These are phyloP conservation scores for Eupristina koningsbergeri DNA, from an alignment of 1,140 invertebrate genomes.

Conservation along the genomic window DNA sequence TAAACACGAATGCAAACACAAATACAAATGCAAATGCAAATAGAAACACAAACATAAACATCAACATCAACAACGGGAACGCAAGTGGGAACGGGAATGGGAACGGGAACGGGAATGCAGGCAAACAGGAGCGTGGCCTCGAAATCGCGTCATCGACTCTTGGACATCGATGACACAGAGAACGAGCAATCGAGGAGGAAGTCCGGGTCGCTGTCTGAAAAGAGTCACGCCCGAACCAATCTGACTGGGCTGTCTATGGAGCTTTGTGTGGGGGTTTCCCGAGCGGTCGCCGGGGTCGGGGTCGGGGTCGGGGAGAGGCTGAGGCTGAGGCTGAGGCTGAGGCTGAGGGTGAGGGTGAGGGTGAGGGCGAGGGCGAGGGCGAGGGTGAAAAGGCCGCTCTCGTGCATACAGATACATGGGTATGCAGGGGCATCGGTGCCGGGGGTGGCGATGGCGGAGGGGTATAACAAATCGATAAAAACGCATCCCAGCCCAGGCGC, in stretches of 20 bases:
- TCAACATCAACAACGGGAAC: no score
- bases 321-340: no score
- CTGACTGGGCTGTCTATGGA: slow-evolving; percentile 69
- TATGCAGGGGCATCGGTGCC: slow-evolving; percentile 58
- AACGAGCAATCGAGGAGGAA: not conserved
- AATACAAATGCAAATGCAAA: no score
- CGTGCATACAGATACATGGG: slow-evolving; percentile 54
- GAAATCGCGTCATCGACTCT: slow-evolving; percentile 24
- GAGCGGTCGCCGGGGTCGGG: slow-evolving; percentile 25
- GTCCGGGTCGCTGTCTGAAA: slow-evolving; percentile 61
- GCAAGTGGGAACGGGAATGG: no score
- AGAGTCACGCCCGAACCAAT: slow-evolving; percentile 71
- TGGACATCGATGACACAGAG: slow-evolving; percentile 47
- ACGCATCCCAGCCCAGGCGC: slow-evolving; percentile 73
- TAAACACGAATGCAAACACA: not conserved
- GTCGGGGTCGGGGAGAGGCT: no score
- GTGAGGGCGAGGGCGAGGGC: no score
- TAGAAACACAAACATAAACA: no score
- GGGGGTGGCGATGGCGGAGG: slow-evolving; percentile 58
- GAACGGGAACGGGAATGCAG: no score
- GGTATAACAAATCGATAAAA: slow-evolving; percentile 74
- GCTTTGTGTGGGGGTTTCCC: slow-evolving; percentile 68
- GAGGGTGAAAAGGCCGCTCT: slow-evolving; percentile 23
- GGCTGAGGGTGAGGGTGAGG: no score
- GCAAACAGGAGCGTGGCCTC: not conserved